A percentile compares a stretch with the other conserved stretches of the same genome.
Conservation (phyloP, 2,797 vertebrate species). For the Chaetophractus vellerosus region DNA sequence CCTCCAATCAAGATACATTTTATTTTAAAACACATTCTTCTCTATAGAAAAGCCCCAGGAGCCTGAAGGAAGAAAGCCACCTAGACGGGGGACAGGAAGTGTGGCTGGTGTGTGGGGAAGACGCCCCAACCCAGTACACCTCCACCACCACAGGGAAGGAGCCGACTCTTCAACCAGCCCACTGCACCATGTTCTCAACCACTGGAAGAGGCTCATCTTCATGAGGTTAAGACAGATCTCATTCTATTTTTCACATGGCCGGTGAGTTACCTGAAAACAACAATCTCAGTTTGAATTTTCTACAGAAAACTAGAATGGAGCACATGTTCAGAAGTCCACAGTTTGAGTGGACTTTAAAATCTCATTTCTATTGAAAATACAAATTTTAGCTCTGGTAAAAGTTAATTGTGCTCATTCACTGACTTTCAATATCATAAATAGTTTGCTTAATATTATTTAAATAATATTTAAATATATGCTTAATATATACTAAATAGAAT, state of each 20-base stretch:
- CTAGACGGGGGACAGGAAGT: background rate
- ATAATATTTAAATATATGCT: background rate
- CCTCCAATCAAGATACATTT: background rate
- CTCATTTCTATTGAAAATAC: background rate
- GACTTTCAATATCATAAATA: background rate
- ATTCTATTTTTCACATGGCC: background rate
- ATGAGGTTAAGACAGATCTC: background rate
- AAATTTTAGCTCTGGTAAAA: background rate
- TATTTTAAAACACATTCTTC: background rate
- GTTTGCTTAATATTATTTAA: background rate
- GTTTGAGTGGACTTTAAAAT: background rate
- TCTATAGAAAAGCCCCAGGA: background rate
- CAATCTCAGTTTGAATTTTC: background rate
- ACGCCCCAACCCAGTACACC: fast-evolving
- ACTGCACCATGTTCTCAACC: background rate
- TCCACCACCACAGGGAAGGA: background rate
- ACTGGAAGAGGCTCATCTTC: background rate
- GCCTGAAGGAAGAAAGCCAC: background rate
- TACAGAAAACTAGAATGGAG: background rate
- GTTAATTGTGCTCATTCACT: background rate
- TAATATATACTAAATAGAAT: background rate
- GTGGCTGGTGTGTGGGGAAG: background rate
- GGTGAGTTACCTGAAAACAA: background rate
- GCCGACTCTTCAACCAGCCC: too few relatives aligned
- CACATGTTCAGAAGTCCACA: background rate